phyloP scores from a whole-genome alignment of 2,888 invertebrate species.

The Monoplex corrugatus region DNA sequence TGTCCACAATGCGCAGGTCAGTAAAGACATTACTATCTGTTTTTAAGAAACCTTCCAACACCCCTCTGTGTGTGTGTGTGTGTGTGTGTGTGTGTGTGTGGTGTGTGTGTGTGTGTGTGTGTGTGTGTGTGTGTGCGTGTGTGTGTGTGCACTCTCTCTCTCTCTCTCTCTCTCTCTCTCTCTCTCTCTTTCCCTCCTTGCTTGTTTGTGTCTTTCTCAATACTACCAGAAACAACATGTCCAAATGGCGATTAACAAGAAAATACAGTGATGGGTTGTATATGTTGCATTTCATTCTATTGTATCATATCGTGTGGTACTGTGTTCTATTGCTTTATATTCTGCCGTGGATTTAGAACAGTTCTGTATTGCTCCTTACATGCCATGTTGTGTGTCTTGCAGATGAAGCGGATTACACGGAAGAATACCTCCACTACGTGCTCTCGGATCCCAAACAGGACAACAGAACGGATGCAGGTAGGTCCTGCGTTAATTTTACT shows the following conservation, averaged over 20 bases:
- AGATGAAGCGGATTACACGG: slow-evolving; percentile 44
- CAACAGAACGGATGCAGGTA: slow-evolving; percentile 52
- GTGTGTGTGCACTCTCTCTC: no score
- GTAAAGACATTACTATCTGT: not conserved
- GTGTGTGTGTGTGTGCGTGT: not conserved
- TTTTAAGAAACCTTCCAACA: not conserved
- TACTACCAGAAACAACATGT: no score
- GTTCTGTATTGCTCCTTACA: no score
- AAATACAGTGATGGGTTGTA: no score
- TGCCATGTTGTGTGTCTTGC: slow-evolving; percentile 36
- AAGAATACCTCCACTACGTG: slow-evolving; percentile 44
- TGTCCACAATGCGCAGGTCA: slow-evolving; percentile 81
- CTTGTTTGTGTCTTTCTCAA: no score
- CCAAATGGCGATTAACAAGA: no score
- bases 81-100: not conserved
- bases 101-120: not conserved
- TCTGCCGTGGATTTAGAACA: no score
- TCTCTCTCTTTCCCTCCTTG: no score
- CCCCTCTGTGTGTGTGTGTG: not conserved
- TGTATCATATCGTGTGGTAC: no score
- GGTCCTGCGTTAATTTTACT: not conserved
- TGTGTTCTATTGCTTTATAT: no score
- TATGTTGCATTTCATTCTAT: no score
- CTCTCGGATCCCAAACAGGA: slow-evolving; percentile 47
- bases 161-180: no score